Conservation (phyloP, 2,888 invertebrate species). For the Ornithoptera priamus region DNA sequence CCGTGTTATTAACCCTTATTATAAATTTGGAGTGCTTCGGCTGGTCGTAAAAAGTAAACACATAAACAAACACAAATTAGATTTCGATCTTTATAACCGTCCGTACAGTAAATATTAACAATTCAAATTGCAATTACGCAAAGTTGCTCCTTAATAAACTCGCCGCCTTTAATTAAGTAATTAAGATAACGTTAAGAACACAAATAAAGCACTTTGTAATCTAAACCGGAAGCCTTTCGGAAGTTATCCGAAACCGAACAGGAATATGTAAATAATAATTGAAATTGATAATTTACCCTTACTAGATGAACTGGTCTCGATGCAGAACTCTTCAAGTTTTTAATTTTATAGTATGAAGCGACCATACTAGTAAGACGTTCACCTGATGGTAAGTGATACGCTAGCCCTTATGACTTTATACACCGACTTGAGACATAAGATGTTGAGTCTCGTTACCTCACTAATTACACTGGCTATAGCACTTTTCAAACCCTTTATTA, state of each 20-base stretch:
- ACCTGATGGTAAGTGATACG: no score
- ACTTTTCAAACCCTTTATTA: no score
- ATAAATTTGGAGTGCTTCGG: not conserved
- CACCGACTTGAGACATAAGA: no score
- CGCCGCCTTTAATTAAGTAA: slow-evolving; percentile 67
- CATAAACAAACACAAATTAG: slow-evolving; percentile 26
- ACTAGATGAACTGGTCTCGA: slow-evolving; percentile 27
- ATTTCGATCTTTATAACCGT: slow-evolving; percentile 21
- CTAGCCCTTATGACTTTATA: no score
- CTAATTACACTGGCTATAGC: no score
- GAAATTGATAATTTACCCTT: slow-evolving; percentile 48
- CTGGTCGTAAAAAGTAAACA: slow-evolving; percentile 1
- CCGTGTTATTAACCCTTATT: slow-evolving; percentile 2
- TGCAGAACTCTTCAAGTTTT: no score
- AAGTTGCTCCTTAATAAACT: slow-evolving; percentile 34
- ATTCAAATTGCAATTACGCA: slow-evolving; percentile 35
- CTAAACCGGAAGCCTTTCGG: slow-evolving; percentile 69
- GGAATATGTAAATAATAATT: slow-evolving; percentile 65
- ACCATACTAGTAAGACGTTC: no score
- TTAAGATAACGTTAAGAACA: slow-evolving; percentile 66
- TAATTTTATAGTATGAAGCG: no score
- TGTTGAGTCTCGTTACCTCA: no score
- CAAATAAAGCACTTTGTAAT: slow-evolving; percentile 68
- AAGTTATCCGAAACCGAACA: slow-evolving; percentile 62
- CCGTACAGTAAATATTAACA: slow-evolving; percentile 32